Conservation (phyloP, 2,113 vertebrate genomes). For the Edolisoma coerulescens region DNA sequence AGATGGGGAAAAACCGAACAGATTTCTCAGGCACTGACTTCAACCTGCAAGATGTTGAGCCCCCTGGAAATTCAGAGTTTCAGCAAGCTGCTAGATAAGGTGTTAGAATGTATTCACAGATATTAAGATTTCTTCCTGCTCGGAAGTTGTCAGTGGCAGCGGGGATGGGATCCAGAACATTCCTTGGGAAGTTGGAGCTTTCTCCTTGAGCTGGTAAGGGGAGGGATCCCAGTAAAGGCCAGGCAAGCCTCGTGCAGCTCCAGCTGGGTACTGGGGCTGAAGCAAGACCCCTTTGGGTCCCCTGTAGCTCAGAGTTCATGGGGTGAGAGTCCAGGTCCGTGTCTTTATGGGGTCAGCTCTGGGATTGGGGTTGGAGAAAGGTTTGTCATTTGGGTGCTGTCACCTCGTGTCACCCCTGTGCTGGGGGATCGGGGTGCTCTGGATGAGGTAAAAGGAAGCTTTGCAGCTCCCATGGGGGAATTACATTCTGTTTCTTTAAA, state of each 20-base stretch:
- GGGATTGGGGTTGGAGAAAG: not conserved
- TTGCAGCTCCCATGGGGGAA: not conserved
- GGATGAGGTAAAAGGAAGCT: not conserved
- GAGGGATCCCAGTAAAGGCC: not conserved
- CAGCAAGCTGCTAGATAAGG: not conserved
- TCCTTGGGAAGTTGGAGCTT: not conserved
- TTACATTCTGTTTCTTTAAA: not conserved
- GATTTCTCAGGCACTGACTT: not conserved
- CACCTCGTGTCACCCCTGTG: too few species aligned
- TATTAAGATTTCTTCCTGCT: not conserved
- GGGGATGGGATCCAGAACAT: not conserved
- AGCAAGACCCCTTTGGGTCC: not conserved
- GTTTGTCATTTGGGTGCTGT: not conserved
- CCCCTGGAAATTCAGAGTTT: not conserved
- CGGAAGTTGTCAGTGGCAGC: not conserved
- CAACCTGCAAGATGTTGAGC: not conserved
- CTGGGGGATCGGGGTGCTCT: not conserved
- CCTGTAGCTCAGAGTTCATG: not conserved
- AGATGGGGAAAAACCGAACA: not conserved
- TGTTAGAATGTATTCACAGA: not conserved
- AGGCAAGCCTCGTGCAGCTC: not conserved
- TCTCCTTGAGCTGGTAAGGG: not conserved
- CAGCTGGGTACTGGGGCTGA: not conserved
- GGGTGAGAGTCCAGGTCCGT: not conserved
- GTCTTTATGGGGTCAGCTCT: not conserved